These are phyloP conservation scores for Himalopsyche kuldschensis DNA, from an alignment of 2,888 invertebrate genomes.

Conservation along the genomic window DNA sequence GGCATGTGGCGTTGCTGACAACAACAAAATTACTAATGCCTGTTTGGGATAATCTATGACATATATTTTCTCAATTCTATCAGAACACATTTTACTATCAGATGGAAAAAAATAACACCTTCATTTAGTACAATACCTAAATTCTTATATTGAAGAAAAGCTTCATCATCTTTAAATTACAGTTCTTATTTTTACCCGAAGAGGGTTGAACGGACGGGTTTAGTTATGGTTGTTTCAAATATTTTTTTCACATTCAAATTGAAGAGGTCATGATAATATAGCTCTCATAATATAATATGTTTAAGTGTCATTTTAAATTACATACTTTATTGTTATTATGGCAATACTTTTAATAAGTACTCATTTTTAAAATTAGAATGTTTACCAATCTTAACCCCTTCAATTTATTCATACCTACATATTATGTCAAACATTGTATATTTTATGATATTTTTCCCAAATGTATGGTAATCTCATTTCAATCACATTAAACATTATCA, in stretches of 20 bases:
- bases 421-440: neutral
- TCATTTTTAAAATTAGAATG: no score
- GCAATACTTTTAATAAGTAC: no score
- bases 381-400: neutral
- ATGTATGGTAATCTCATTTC: neutral
- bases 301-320: no score
- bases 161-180: neutral
- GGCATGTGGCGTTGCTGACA: no score
- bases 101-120: neutral
- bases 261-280: neutral
- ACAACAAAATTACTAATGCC: no score
- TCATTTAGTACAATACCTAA: neutral
- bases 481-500: neutral
- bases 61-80: neutral
- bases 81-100: neutral
- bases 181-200: neutral
- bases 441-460: neutral
- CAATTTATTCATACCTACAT: neutral
- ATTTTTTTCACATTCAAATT: neutral
- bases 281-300: no score
- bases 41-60: neutral
- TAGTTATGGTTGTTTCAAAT: neutral
- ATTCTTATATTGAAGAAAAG: neutral
- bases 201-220: neutral
- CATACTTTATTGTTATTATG: no score